phyloP scores from a whole-genome alignment of 2,888 invertebrate species.

The Limnephilus rhombicus region DNA sequence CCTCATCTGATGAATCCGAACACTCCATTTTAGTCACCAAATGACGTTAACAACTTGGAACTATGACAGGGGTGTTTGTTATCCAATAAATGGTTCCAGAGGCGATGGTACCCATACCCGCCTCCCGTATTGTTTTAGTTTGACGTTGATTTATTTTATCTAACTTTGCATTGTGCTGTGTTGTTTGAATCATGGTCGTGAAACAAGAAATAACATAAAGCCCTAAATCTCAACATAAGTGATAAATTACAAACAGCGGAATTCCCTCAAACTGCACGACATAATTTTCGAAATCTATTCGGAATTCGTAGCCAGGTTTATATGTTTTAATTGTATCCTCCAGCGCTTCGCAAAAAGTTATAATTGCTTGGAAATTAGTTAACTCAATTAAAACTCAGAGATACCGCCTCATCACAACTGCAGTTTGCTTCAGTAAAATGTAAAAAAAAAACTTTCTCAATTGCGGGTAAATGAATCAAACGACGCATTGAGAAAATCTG shows the following conservation, averaged over 20 bases:
- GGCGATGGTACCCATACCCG: no score
- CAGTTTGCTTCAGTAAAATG: constrained; percentile 54
- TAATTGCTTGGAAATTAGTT: constrained; percentile 61
- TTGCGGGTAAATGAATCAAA: background rate
- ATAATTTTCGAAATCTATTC: constrained; percentile 29
- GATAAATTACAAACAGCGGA: background rate
- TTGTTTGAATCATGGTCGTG: background rate
- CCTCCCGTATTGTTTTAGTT: no score
- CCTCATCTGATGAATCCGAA: no score
- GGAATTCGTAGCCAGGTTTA: constrained; percentile 17
- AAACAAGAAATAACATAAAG: background rate
- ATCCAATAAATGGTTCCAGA: no score
- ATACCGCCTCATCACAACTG: constrained; percentile 53
- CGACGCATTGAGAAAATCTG: constrained; percentile 10
- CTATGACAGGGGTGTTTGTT: no score
- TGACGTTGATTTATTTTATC: no score
- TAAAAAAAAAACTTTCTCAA: constrained; percentile 38
- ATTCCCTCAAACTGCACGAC: background rate
- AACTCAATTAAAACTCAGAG: constrained; percentile 65
- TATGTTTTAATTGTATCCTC: constrained; percentile 43
- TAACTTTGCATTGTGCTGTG: background rate
- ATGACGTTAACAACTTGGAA: no score
- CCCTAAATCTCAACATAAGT: background rate
- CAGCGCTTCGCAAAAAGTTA: constrained; percentile 59
- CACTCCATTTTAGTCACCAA: no score